Evolutionary conservation across 2,888 invertebrate species (phyloP).

Genomic region (Euplexia lucipara): DNA sequence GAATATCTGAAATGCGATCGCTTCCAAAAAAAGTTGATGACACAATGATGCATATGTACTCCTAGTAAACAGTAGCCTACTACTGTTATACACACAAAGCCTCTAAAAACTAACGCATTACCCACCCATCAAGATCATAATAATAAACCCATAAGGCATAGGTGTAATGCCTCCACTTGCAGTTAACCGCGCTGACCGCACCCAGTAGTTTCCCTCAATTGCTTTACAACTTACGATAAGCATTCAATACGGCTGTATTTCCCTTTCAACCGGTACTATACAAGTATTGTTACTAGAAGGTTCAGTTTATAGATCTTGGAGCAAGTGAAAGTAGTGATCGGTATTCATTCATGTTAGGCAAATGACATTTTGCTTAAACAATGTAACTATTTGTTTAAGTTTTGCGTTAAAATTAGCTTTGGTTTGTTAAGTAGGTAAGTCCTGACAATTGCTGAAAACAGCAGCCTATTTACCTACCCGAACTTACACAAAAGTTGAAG

Average conservation of each 20-base stretch:
- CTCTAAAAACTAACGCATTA: background rate
- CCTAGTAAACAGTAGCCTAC: background rate
- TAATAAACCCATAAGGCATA: constrained; percentile 8
- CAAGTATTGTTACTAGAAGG: constrained; percentile 3
- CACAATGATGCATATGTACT: no score
- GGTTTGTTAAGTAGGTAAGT: no score
- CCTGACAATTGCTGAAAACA: no score
- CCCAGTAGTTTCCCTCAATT: constrained; percentile 43
- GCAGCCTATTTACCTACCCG: no score
- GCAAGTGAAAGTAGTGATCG: constrained; percentile 14
- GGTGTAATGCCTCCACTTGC: constrained; percentile 8
- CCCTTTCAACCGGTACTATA: constrained; percentile 32
- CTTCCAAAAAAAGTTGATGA: no score
- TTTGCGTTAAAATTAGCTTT: no score
- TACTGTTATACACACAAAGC: background rate
- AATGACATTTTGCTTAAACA: no score
- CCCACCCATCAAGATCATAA: background rate
- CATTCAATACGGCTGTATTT: constrained; percentile 35
- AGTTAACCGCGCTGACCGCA: constrained; percentile 15
- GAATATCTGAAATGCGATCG: no score
- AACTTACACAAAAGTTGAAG: background rate
- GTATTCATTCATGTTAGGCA: no score
- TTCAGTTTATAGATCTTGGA: constrained; percentile 14
- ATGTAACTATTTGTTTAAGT: no score
- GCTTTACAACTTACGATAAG: constrained; percentile 41